Evolutionary conservation across 2,888 invertebrate species (phyloP).

Genomic region (Cephus nigrinus): DNA sequence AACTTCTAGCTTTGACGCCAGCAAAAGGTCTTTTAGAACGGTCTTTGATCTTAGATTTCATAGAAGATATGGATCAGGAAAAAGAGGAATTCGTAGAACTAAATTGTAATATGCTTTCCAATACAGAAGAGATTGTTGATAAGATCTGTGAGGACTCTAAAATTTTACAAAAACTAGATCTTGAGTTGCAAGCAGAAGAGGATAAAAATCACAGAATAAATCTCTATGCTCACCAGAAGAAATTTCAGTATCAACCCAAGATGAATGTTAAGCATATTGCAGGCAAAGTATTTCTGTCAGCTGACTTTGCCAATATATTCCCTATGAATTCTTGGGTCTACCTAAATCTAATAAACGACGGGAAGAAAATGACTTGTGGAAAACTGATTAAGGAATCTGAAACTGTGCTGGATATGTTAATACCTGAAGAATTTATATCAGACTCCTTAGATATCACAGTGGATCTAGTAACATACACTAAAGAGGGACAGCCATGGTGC

Average conservation of each 20-base stretch:
- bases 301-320: slow-evolving; percentile 40
- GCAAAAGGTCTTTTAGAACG: slow-evolving; percentile 35
- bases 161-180: slow-evolving; percentile 38
- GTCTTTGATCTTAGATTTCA: slow-evolving; percentile 15
- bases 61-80: slow-evolving; percentile 18
- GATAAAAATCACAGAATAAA: slow-evolving; percentile 51
- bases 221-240: slow-evolving; percentile 46
- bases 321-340: slow-evolving; percentile 44
- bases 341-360: slow-evolving; percentile 34
- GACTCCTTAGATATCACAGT: slow-evolving; percentile 28
- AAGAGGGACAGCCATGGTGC: slow-evolving; percentile 48
- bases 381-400: slow-evolving; percentile 15
- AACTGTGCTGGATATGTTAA: slow-evolving; percentile 42
- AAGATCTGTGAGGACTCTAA: slow-evolving; percentile 43
- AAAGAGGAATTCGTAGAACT: slow-evolving; percentile 35
- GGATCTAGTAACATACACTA: slow-evolving; percentile 49
- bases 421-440: slow-evolving; percentile 26
- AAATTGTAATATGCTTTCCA: slow-evolving; percentile 45
- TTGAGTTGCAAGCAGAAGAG: slow-evolving; percentile 35
- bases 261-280: slow-evolving; percentile 37
- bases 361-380: not conserved
- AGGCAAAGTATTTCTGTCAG: slow-evolving; percentile 37
- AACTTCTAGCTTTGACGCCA: slow-evolving; percentile 39
- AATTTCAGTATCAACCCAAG: slow-evolving; percentile 35
- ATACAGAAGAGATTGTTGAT: slow-evolving; percentile 41